These are phyloP conservation scores for Acrocera orbiculus DNA, from an alignment of 2,888 invertebrate genomes.

Conservation along the genomic window DNA sequence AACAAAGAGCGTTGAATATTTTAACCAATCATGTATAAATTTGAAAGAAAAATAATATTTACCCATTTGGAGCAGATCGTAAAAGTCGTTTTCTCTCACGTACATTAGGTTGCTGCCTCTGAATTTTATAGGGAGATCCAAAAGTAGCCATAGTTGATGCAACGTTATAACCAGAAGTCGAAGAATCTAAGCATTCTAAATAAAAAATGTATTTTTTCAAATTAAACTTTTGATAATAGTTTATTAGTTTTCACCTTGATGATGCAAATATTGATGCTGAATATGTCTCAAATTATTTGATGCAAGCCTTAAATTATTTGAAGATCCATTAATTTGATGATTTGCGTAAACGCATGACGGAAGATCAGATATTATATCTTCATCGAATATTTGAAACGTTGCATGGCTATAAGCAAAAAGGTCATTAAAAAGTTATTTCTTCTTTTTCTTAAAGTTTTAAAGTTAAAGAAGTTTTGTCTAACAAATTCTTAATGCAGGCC, in stretches of 20 bases:
- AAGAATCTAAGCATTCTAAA: constrained; percentile 13
- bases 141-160: constrained; percentile 14
- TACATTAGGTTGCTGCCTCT: constrained; percentile 86
- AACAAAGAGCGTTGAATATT: too few species aligned
- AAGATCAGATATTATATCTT: constrained; percentile 48
- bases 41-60: constrained; percentile 24
- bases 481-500: too few species aligned
- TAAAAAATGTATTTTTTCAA: not conserved
- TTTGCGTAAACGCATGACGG: constrained; percentile 66
- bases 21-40: not conserved
- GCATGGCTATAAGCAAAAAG: constrained; percentile 20
- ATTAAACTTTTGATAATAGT: not conserved
- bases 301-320: constrained; percentile 20
- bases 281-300: constrained; percentile 28
- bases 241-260: constrained; percentile 19
- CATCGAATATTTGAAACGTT: constrained; percentile 29
- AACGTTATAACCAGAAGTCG: constrained; percentile 19
- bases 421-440: too few species aligned
- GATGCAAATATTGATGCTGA: constrained; percentile 31
- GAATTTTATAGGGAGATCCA: constrained; percentile 49
- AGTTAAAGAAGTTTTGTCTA: too few species aligned
- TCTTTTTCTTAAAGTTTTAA: too few species aligned
- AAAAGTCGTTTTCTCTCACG: constrained; percentile 96
- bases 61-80: constrained; percentile 83
- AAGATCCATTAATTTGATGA: constrained; percentile 27